A percentile compares a stretch with the other conserved stretches of the same genome.
Conservation (phyloP, 2,888 invertebrate genomes). For the Matsumyia berberina region DNA sequence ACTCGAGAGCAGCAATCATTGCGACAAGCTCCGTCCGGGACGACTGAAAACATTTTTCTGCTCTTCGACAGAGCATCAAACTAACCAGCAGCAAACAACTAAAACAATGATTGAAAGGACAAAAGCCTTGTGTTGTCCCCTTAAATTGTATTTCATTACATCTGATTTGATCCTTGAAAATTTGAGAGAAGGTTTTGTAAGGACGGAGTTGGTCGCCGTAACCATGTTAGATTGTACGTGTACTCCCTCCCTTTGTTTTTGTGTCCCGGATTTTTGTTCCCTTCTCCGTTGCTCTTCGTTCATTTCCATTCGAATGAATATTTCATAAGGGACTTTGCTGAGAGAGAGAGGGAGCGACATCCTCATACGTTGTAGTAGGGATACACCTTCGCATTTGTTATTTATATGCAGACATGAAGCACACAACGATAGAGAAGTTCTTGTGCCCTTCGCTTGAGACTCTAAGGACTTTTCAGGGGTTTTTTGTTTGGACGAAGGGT, state of each 20-base stretch:
- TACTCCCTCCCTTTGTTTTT: slow-evolving; percentile 9
- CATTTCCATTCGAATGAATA: slow-evolving; percentile 71
- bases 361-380: slow-evolving; percentile 26
- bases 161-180: slow-evolving; percentile 56
- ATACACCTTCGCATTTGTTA: slow-evolving; percentile 37
- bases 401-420: slow-evolving; percentile 36
- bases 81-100: slow-evolving; percentile 28
- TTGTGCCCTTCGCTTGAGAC: slow-evolving; percentile 8
- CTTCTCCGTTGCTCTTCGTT: slow-evolving; percentile 9
- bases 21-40: background rate
- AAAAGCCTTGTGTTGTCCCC: slow-evolving; percentile 34
- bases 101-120: slow-evolving; percentile 56
- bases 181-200: slow-evolving; percentile 11
- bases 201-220: background rate
- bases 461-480: slow-evolving; percentile 29
- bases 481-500: slow-evolving; percentile 1
- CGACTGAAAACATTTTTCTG: background rate
- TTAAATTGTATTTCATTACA: slow-evolving; percentile 59
- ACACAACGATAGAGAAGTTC: slow-evolving; percentile 16
- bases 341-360: slow-evolving; percentile 18
- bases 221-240: background rate
- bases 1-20: background rate
- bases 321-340: slow-evolving; percentile 63
- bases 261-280: slow-evolving; percentile 5
- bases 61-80: background rate